phyloP scores from a whole-genome alignment of 2,797 vertebrate genomes.

The Naso thynnoides region DNA sequence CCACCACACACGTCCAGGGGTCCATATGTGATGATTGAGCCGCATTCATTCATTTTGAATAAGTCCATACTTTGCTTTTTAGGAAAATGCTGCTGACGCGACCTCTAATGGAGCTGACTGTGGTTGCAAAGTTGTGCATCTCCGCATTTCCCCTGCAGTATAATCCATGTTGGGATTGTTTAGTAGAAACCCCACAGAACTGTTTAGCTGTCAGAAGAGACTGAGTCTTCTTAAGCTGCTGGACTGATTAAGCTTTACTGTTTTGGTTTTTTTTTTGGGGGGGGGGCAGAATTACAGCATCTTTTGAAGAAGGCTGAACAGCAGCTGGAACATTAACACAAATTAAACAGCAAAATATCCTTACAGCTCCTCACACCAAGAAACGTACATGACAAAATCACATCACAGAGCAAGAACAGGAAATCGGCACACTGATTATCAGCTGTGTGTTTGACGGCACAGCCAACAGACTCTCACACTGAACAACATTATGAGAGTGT shows the following conservation, averaged over 20 bases:
- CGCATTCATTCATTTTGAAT: too few relatives aligned
- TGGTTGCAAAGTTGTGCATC: not conserved
- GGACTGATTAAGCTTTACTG: slow-evolving; percentile 25
- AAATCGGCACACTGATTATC: not conserved
- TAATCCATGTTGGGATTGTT: slow-evolving; percentile 16
- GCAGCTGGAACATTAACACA: not conserved
- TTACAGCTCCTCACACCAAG: not conserved
- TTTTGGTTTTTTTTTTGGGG: slow-evolving; percentile 10
- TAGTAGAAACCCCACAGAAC: not conserved
- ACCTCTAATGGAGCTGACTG: too few relatives aligned
- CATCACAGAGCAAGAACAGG: not conserved
- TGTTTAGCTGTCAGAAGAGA: slow-evolving; percentile 6
- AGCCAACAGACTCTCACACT: not conserved
- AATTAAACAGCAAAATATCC: not conserved
- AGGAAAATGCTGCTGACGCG: too few relatives aligned
- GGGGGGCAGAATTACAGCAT: slow-evolving; percentile 17
- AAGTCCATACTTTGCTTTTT: too few relatives aligned
- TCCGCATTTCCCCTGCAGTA: too few relatives aligned
- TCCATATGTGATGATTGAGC: too few relatives aligned
- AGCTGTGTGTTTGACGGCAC: not conserved
- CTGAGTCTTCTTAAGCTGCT: slow-evolving; percentile 34
- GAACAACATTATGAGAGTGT: too few relatives aligned
- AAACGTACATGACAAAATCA: not conserved
- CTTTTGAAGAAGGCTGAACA: not conserved
- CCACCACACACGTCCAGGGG: too few relatives aligned